Base-by-base conservation (phyloP, 2,797 vertebrate species). In the Acanthornis magna region DNA sequence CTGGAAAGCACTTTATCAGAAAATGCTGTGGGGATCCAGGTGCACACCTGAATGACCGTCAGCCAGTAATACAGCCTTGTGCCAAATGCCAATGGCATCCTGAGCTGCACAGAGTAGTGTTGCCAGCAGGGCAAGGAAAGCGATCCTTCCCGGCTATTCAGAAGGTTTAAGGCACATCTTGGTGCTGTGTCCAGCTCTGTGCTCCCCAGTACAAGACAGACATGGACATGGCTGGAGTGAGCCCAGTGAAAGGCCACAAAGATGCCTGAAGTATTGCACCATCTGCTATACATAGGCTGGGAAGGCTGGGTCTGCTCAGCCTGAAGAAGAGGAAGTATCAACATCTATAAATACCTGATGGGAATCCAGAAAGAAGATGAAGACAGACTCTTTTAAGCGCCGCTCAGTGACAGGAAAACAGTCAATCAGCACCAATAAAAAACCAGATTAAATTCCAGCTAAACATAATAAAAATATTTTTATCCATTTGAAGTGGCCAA, bases 21-120 rank as follows among this genome's bases (percentile, higher is more conserved):
- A 79, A 72, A 54, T 12, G 19, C 6, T 4, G 6, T 34, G 50
- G 6, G 17, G 10, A 85, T 48, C 20, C 15, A 40, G 26, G 18
- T 25, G 30, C 29, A 54, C 32, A 74, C 5, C 19, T 32, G 15
- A 36, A 9, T n/a, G 4, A 53, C 11, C 9, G 34, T 4, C 3
- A 72, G 23, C 15, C 4, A 55, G 16, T 36, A 61, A 70, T 4
- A 7, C 30, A 16, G 15, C 26, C 36, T 32, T 55, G 13, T 27
- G 19, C 12, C 76, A 79, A 76, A 68, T 27, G n/a, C 16, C 40
- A 68, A 5, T 17, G 34, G 47, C 20, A 55, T 16, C 9, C 42
- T 51, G 10, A 76, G 27, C 15, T 40, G 22, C 11, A 16, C 5
- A 16, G 8, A 66, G n/a, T 0, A 48, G 10, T 3, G 0, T 0